These are phyloP conservation scores for Calcarius lapponicus DNA, from an alignment of 2,797 vertebrate genomes.

Conservation along the genomic window DNA sequence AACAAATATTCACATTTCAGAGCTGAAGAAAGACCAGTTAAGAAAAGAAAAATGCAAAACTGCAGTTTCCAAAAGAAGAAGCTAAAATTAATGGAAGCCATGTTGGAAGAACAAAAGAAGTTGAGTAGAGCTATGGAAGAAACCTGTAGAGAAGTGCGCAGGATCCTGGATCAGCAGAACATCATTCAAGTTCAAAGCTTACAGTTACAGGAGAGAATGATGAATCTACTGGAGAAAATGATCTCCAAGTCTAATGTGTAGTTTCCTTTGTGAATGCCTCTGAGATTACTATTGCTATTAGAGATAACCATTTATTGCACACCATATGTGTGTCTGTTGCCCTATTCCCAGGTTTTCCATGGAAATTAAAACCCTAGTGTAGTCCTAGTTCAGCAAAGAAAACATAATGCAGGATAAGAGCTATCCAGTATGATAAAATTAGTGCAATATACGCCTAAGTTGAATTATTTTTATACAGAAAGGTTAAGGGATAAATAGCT, in stretches of 20 bases:
- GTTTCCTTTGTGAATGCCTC: slow-evolving; percentile 46
- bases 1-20: slow-evolving; percentile 63
- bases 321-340: slow-evolving; percentile 61
- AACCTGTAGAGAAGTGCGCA: slow-evolving; percentile 91
- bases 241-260: slow-evolving; percentile 81
- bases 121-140: slow-evolving; percentile 92
- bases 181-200: slow-evolving; percentile 95
- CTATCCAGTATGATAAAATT: slow-evolving; percentile 32
- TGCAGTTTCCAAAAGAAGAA: slow-evolving; percentile 87
- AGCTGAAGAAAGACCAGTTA: slow-evolving; percentile 78
- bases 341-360: slow-evolving; percentile 59
- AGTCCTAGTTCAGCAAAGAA: slow-evolving; percentile 52
- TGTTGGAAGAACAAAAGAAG: slow-evolving; percentile 91
- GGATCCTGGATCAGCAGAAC: slow-evolving; percentile 95
- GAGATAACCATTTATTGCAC: slow-evolving; percentile 55
- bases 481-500: slow-evolving; percentile 48
- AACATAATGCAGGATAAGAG: slow-evolving; percentile 27
- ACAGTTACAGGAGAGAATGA: slow-evolving; percentile 97
- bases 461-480: slow-evolving; percentile 68
- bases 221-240: slow-evolving; percentile 97
- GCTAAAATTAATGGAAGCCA: slow-evolving; percentile 90
- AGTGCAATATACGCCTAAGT: slow-evolving; percentile 65
- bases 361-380: slow-evolving; percentile 56
- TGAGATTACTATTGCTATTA: slow-evolving; percentile 48
- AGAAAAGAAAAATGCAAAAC: slow-evolving; percentile 81